A percentile compares a stretch with the other conserved stretches of the same genome.
Conservation (phyloP, 2,113 vertebrate species). For the Elaphurus davidianus region DNA sequence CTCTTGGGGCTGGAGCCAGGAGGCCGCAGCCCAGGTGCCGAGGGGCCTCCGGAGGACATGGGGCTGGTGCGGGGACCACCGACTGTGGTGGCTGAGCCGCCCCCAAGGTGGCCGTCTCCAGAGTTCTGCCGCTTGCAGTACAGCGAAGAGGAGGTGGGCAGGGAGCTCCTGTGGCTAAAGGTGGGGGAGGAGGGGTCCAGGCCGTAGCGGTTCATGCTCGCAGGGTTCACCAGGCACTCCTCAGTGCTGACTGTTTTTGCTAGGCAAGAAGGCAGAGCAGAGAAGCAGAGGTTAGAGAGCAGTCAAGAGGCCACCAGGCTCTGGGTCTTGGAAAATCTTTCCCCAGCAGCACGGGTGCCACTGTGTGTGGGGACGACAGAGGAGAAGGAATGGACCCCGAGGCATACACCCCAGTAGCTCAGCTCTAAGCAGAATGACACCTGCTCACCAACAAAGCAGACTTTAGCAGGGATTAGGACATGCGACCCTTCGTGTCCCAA, state of each 20-base stretch:
- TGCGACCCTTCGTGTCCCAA: background rate
- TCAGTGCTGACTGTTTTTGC: slow-evolving; percentile 86
- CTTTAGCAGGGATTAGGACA: background rate
- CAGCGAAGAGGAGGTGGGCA: slow-evolving; percentile 62
- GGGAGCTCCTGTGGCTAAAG: slow-evolving; percentile 79
- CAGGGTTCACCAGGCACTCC: slow-evolving; percentile 85
- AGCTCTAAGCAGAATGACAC: background rate
- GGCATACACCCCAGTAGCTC: background rate
- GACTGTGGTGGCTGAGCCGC: slow-evolving; percentile 64
- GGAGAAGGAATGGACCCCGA: background rate
- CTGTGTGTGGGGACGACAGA: background rate
- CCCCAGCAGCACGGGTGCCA: background rate
- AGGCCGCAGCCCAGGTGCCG: slow-evolving; percentile 79
- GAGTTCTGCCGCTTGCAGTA: slow-evolving; percentile 81
- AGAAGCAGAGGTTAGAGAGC: slow-evolving; percentile 51
- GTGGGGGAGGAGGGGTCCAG: slow-evolving; percentile 84
- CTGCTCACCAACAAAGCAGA: background rate
- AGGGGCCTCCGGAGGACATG: slow-evolving; percentile 78
- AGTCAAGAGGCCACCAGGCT: background rate
- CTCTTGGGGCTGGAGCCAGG: slow-evolving; percentile 86
- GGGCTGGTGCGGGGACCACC: slow-evolving; percentile 81
- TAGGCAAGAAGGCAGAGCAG: slow-evolving; percentile 58
- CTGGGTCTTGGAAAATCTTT: background rate
- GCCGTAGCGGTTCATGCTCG: slow-evolving; percentile 84
- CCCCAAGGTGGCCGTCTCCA: slow-evolving; percentile 74